Conservation (phyloP, 2,113 vertebrate genomes). For the Gallinago undulata region DNA sequence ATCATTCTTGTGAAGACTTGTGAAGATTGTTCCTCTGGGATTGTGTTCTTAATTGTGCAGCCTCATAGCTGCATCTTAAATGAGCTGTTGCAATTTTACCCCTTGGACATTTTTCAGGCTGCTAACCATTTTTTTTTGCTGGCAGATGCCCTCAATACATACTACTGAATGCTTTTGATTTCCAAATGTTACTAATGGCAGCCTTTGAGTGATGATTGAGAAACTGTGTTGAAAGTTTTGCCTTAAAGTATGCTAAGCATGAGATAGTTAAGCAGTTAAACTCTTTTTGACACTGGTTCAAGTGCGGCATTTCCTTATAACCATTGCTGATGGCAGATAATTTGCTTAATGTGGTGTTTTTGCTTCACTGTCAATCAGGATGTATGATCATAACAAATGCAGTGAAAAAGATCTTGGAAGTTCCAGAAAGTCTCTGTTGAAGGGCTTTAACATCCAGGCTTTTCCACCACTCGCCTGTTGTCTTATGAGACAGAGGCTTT, state of each 20-base stretch:
- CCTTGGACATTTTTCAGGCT: not conserved
- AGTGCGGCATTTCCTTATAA: not conserved
- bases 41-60: not conserved
- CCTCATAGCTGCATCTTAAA: not conserved
- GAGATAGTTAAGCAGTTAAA: not conserved
- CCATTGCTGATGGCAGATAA: not conserved
- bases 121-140: not conserved
- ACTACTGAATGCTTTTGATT: not conserved
- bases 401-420: not conserved
- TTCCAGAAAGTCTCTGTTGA: not conserved
- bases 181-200: not conserved
- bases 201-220: not conserved
- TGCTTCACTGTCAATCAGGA: not conserved
- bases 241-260: not conserved
- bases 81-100: not conserved
- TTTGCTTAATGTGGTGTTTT: not conserved
- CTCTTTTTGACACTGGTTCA: not conserved
- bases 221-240: not conserved
- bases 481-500: not conserved
- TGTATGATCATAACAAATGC: not conserved
- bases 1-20: not conserved
- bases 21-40: not conserved
- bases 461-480: not conserved
- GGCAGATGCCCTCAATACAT: not conserved
- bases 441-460: not conserved